Base-by-base conservation (phyloP, 2,888 invertebrate genomes). In the Proisotoma minuta region DNA sequence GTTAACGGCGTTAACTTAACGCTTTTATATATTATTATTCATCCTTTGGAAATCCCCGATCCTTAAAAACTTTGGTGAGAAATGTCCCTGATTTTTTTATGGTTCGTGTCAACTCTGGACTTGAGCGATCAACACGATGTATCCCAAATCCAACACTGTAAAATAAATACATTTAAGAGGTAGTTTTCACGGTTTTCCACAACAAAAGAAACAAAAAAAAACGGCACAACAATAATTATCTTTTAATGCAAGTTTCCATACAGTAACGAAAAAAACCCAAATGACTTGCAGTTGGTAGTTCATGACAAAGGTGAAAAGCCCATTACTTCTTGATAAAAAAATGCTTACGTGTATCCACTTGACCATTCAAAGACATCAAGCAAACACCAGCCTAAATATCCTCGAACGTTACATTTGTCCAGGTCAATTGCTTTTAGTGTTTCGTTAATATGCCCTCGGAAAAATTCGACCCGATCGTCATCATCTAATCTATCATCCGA, bases 361-460 rank as follows among this genome's bases (percentile, higher is more conserved):
- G 43, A 29, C 72, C 72, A 70, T 56, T 70, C 70, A 50, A 66
- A 73, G 0, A 70, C 70, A 51, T 71, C 73, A 15, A 73, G 51
- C 1, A 73, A 57, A 54, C 66, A 62, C 73, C 73, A 73, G 20
- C 68, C 73, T 27, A 65, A 51, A 56, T 69, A 73, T 0, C 70
- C 67, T 59, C 28, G 62, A 1, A 73, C 69, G 54, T 73, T 72
- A 40, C 64, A 68, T 8, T 66, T 66, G 50, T 73, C 73, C 20
- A 66, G 59, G 23, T 61, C 59, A 8, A 73, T 62, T 10, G 72
- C 65, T 57, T 73, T 73, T 18, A 72, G 58, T 54, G 69, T 68
- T 59, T 70, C 70, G 39, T 71, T 70, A 18, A 72, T 65, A 26
- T 71, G 70, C 5, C 50, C 40, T 27, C 65, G 72, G 62, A 73